phyloP scores from a whole-genome alignment of 2,113 vertebrate genomes.

The Pithys albifrons region DNA sequence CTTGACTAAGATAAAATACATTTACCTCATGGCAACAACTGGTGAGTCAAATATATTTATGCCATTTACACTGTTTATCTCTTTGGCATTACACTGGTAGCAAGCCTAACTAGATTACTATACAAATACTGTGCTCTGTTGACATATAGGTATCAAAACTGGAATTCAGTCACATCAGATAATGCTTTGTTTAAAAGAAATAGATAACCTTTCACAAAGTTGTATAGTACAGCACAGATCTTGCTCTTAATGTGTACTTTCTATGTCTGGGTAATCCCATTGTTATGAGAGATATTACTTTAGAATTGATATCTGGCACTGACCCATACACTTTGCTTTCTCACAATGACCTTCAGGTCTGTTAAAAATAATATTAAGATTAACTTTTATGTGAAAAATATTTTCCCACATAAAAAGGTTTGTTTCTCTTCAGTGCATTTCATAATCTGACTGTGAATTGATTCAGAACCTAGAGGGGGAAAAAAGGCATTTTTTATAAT shows the following conservation, averaged over 20 bases:
- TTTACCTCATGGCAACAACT: neutral
- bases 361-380: neutral
- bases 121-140: neutral
- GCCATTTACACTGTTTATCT: neutral
- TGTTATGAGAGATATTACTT: neutral
- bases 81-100: neutral
- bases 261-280: neutral
- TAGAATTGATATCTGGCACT: neutral
- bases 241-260: neutral
- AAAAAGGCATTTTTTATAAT: neutral
- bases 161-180: neutral
- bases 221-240: neutral
- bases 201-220: neutral
- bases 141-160: neutral
- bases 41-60: neutral
- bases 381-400: neutral
- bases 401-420: neutral
- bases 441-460: neutral
- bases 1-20: neutral
- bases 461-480: neutral
- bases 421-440: neutral
- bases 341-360: neutral
- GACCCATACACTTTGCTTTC: neutral
- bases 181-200: neutral
- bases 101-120: neutral